Conservation (phyloP, 2,113 vertebrate species). For the Orycteropus afer region DNA sequence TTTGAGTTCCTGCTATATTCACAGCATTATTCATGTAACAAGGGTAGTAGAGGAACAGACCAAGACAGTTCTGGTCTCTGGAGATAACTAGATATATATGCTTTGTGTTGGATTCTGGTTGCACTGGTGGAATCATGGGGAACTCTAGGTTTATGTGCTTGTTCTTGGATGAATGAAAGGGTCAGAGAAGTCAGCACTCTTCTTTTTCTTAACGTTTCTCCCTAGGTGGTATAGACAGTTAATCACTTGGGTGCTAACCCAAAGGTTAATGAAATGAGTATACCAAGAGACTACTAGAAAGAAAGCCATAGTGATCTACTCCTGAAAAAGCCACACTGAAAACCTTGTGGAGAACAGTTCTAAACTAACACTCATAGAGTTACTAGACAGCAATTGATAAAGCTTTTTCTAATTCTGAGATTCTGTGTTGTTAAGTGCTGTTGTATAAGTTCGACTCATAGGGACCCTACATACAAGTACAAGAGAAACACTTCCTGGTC, state of each 20-base stretch:
- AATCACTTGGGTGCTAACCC: background rate
- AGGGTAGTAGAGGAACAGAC: background rate
- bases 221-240: background rate
- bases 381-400: too few species aligned
- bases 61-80: background rate
- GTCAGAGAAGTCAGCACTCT: background rate
- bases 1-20: rapidly evolving
- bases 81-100: background rate
- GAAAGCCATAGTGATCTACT: background rate
- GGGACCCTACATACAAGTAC: too few species aligned
- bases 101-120: background rate
- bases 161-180: too few species aligned
- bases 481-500: too few species aligned
- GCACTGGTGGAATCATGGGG: background rate
- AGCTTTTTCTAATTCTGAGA: background rate
- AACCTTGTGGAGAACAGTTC: too few species aligned
- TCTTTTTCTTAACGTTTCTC: background rate
- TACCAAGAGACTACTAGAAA: background rate
- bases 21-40: rapidly evolving
- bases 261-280: background rate
- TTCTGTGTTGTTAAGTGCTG: too few species aligned
- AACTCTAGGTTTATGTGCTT: background rate
- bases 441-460: too few species aligned
- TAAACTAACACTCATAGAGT: too few species aligned
- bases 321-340: too few species aligned